phyloP scores from a whole-genome alignment of 2,113 vertebrate genomes.

The Cardinalis cardinalis region DNA sequence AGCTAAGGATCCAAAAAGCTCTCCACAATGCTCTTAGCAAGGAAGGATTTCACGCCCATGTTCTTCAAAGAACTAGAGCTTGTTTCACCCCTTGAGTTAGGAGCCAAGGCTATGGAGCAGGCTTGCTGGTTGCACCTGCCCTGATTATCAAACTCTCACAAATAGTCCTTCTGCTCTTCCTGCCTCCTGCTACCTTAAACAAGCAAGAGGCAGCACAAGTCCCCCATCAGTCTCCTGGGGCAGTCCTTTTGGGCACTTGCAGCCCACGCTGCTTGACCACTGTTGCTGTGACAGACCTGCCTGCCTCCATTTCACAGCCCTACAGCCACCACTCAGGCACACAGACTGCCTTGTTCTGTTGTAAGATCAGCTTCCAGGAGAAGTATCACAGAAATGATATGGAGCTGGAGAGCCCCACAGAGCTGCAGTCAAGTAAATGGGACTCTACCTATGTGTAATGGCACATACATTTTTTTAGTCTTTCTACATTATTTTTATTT shows the following conservation, averaged over 20 bases:
- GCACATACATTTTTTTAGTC: neutral
- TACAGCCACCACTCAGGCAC: neutral
- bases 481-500: neutral
- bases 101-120: neutral
- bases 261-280: neutral
- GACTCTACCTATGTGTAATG: neutral
- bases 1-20: too few relatives aligned
- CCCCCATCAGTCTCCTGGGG: neutral
- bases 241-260: neutral
- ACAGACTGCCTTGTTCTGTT: neutral
- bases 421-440: neutral
- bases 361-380: neutral
- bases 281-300: rapidly evolving
- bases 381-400: neutral
- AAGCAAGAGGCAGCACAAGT: neutral
- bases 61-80: neutral
- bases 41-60: neutral
- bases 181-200: neutral
- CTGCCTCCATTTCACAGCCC: neutral
- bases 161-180: neutral
- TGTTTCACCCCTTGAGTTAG: neutral
- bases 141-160: neutral
- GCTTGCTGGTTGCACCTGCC: neutral
- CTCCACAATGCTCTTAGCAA: neutral
- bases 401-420: neutral